These are phyloP conservation scores for Huso huso DNA, from an alignment of 2,797 vertebrate species.

Conservation along the genomic window DNA sequence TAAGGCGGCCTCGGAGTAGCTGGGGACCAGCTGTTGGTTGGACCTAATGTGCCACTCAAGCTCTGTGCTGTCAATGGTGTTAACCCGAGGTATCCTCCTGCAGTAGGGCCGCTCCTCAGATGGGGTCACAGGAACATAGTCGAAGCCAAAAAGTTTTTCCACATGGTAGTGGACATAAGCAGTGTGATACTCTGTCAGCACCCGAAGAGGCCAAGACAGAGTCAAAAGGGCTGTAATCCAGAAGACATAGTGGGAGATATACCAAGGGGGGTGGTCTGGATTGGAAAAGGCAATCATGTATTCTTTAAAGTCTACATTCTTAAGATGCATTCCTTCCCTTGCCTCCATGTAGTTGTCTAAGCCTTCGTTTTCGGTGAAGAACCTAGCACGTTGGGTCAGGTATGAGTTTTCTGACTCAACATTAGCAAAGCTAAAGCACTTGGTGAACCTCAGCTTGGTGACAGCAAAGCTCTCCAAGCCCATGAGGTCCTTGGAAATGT, in stretches of 20 bases:
- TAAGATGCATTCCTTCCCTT: conserved; percentile 95
- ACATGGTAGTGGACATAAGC: conserved; percentile 93
- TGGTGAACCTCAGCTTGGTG: conserved; percentile 87
- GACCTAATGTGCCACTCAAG: conserved; percentile 97
- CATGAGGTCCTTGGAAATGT: conserved; percentile 83
- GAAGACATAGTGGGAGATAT: conserved; percentile 76
- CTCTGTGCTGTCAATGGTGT: conserved; percentile 94
- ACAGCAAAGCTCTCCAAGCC: conserved; percentile 79
- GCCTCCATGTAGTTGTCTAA: conserved; percentile 98
- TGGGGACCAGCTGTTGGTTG: conserved; percentile 96
- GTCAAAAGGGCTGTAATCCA: conserved; percentile 84
- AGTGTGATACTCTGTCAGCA: conserved; percentile 82
- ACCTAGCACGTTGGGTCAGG: conserved; percentile 85
- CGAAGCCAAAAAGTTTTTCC: conserved; percentile 94
- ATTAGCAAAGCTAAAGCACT: conserved; percentile 97
- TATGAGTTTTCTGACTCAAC: conserved; percentile 95
- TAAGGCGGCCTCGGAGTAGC: conserved; percentile 90
- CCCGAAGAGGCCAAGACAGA: conserved; percentile 88
- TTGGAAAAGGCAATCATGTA: conserved; percentile 86
- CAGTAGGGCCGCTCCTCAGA: conserved; percentile 73
- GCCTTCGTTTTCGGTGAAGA: conserved; percentile 94
- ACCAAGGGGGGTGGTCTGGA: conserved; percentile 81
- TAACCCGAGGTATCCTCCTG: conserved; percentile 83
- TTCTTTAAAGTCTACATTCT: conserved; percentile 95
- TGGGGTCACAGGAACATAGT: conserved; percentile 76